A percentile compares a stretch with the other conserved stretches of the same genome.
These are phyloP conservation scores for Sebastes cheni DNA, from an alignment of 2,797 vertebrate genomes.

Conservation along the genomic window DNA sequence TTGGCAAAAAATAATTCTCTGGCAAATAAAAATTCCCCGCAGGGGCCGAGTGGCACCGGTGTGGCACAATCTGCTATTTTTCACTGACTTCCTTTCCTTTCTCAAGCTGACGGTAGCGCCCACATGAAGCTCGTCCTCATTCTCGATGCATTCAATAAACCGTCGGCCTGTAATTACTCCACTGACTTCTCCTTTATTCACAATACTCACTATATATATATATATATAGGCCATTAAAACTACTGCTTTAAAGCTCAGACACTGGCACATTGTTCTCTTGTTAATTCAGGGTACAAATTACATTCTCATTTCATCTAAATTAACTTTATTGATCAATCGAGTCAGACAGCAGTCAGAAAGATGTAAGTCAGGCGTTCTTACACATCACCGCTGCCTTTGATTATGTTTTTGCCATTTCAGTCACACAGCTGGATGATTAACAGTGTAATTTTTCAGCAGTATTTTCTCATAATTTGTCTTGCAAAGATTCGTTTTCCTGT, in stretches of 20 bases:
- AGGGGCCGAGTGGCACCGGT: slow-evolving; percentile 50
- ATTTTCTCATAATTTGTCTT: slow-evolving; percentile 10
- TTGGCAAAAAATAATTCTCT: slow-evolving; percentile 59
- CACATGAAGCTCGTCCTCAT: slow-evolving; percentile 9
- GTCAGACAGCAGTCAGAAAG: slow-evolving; percentile 12
- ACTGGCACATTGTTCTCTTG: background rate
- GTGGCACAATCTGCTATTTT: slow-evolving; percentile 69
- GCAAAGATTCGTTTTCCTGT: background rate
- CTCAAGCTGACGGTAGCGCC: slow-evolving; percentile 24
- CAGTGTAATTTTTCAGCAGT: background rate
- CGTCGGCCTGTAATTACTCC: slow-evolving; percentile 16
- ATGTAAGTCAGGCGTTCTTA: slow-evolving; percentile 18
- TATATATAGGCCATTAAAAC: slow-evolving; percentile 15
- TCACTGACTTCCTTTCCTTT: slow-evolving; percentile 47
- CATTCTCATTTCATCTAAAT: slow-evolving; percentile 42
- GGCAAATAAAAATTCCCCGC: slow-evolving; percentile 58
- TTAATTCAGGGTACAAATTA: slow-evolving; percentile 23
- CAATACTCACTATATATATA: background rate
- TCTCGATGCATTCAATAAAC: slow-evolving; percentile 7
- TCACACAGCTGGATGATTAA: slow-evolving; percentile 1
- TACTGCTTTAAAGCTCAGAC: slow-evolving; percentile 14
- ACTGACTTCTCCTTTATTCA: background rate
- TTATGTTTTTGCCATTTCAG: slow-evolving; percentile 14
- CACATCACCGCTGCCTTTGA: background rate
- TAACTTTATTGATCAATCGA: slow-evolving; percentile 53